phyloP scores from a whole-genome alignment of 1,140 invertebrate species.

The Pinna nobilis region DNA sequence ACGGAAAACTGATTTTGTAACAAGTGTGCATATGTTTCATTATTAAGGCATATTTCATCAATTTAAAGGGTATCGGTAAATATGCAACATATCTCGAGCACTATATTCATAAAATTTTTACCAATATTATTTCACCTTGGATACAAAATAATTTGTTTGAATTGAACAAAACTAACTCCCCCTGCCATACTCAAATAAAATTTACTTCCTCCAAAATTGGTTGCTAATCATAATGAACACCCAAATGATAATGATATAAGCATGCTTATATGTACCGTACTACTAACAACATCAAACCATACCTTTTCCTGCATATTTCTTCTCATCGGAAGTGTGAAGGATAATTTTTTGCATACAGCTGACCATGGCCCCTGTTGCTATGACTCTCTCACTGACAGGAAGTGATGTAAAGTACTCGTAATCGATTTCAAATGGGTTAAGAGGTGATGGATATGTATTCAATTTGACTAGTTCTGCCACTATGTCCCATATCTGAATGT shows the following conservation, averaged over 20 bases:
- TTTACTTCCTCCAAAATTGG: not conserved
- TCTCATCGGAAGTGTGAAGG: slow-evolving; percentile 55
- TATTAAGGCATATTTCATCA: too few relatives aligned
- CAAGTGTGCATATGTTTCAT: too few relatives aligned
- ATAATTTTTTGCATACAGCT: slow-evolving; percentile 61
- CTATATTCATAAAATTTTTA: not conserved
- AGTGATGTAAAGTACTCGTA: slow-evolving; percentile 60
- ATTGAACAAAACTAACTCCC: not conserved
- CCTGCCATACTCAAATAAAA: not conserved
- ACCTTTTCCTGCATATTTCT: slow-evolving; percentile 62
- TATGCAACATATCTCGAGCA: too few relatives aligned
- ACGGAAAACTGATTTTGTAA: too few relatives aligned
- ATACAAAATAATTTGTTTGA: not conserved
- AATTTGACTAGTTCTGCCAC: slow-evolving; percentile 64
- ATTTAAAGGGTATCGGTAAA: too few relatives aligned
- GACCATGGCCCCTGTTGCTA: slow-evolving; percentile 61
- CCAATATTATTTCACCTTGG: not conserved
- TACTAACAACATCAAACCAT: not conserved
- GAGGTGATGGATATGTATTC: slow-evolving; percentile 65
- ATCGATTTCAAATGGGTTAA: slow-evolving; percentile 68
- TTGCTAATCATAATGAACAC: not conserved
- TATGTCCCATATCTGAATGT: slow-evolving; percentile 61
- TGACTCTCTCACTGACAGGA: slow-evolving; percentile 53
- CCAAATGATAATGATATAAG: not conserved
- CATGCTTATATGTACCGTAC: not conserved